Evolutionary conservation across 2,797 vertebrate species (phyloP).

Genomic region (Lacerta bilineata): DNA sequence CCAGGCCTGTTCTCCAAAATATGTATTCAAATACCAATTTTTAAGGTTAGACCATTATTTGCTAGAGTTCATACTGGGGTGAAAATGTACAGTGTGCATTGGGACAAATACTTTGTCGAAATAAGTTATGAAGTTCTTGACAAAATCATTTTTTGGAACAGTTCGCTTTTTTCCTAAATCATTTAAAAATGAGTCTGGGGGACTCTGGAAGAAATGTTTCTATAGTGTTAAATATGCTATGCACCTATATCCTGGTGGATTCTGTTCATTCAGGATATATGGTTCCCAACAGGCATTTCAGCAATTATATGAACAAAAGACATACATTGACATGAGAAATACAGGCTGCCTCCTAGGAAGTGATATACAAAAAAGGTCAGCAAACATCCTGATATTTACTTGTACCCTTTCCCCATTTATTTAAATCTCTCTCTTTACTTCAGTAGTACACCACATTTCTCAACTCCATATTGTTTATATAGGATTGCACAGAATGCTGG

Average conservation of each 20-base stretch:
- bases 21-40: neutral
- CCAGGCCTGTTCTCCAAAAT: too few relatives aligned
- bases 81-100: neutral
- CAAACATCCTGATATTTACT: neutral
- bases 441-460: neutral
- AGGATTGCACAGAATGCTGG: neutral
- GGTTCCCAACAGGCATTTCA: neutral
- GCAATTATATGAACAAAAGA: neutral
- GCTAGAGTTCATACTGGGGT: neutral
- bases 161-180: neutral
- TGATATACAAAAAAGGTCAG: neutral
- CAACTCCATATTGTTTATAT: neutral
- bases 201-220: neutral
- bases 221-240: neutral
- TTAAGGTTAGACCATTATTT: neutral
- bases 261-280: neutral
- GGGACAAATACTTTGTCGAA: neutral
- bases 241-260: neutral
- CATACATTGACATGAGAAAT: neutral
- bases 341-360: neutral
- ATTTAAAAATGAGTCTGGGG: neutral
- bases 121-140: neutral
- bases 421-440: conserved; percentile 6
- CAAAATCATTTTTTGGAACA: neutral
- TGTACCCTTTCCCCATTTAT: neutral